phyloP scores from a whole-genome alignment of 2,113 vertebrate genomes.

The Platichthys flesus region DNA sequence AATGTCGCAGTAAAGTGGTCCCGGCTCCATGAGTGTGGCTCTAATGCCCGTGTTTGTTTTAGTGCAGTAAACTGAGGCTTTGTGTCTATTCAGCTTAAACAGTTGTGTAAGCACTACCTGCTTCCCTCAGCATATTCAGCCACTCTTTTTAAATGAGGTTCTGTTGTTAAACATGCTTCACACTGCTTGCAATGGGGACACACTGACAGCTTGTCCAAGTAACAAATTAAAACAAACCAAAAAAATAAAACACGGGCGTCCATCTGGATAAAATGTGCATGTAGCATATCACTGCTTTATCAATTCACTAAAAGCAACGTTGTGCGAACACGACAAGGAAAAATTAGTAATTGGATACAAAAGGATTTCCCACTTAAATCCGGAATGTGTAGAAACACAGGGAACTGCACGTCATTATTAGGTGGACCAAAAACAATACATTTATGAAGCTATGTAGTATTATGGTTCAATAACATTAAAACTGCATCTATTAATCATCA shows the following conservation, averaged over 20 bases:
- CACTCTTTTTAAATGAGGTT: constrained; percentile 56
- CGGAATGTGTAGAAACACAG: neutral
- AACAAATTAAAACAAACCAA: constrained; percentile 75
- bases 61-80: constrained; percentile 20
- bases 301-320: constrained; percentile 78
- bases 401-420: neutral
- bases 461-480: neutral
- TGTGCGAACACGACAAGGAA: constrained; percentile 47
- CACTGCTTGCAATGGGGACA: constrained; percentile 60
- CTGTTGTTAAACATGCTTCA: constrained; percentile 62
- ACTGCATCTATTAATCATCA: neutral
- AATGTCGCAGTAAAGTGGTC: neutral
- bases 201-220: constrained; percentile 63
- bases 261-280: constrained; percentile 75
- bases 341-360: constrained; percentile 19
- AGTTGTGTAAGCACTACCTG: constrained; percentile 42
- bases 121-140: constrained; percentile 63
- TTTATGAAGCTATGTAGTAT: neutral
- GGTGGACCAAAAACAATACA: neutral
- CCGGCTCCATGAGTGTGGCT: constrained; percentile 5
- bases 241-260: constrained; percentile 67
- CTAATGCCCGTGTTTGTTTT: constrained; percentile 24
- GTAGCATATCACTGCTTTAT: constrained; percentile 53
- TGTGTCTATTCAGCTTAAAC: constrained; percentile 20
- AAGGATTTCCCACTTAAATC: constrained; percentile 9